Conservation (phyloP, 2,113 vertebrate genomes). For the Malurus melanocephalus region DNA sequence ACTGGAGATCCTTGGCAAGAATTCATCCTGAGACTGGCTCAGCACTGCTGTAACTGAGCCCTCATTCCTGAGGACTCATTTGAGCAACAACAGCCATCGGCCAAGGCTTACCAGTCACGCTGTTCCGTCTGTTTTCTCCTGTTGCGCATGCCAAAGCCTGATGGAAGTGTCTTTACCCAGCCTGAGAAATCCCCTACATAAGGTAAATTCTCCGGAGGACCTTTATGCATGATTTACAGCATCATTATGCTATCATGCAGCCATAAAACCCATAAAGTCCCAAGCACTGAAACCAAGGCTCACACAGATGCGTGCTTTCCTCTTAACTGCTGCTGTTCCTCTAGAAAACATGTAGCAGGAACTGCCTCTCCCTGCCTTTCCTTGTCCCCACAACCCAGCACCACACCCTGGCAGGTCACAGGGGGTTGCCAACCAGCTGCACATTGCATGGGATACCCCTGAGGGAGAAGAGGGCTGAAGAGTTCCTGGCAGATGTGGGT, state of each 20-base stretch:
- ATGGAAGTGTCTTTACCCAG: conserved; percentile 25
- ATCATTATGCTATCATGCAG: conserved; percentile 21
- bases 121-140: conserved; percentile 5
- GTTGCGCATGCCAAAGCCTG: background rate
- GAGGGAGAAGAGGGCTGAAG: background rate
- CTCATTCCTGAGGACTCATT: background rate
- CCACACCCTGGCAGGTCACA: background rate
- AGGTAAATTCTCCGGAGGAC: conserved; percentile 23
- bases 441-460: fast-evolving
- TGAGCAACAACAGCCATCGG: background rate
- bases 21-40: background rate
- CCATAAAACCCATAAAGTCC: conserved; percentile 32
- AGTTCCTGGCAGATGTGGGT: background rate
- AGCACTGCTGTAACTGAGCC: background rate
- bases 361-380: background rate
- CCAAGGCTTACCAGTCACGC: conserved; percentile 5
- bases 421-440: background rate
- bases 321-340: background rate
- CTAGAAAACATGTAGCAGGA: background rate
- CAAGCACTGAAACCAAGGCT: conserved; percentile 7
- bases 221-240: conserved; percentile 53
- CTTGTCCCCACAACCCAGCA: fast-evolving
- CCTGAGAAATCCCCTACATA: conserved; percentile 31
- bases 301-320: background rate
- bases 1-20: conserved; percentile 35